Percentiles rank a stretch among this genome's conserved stretches.
Conservation (phyloP, 1,140 invertebrate genomes). For the Apolygus lucorum region DNA sequence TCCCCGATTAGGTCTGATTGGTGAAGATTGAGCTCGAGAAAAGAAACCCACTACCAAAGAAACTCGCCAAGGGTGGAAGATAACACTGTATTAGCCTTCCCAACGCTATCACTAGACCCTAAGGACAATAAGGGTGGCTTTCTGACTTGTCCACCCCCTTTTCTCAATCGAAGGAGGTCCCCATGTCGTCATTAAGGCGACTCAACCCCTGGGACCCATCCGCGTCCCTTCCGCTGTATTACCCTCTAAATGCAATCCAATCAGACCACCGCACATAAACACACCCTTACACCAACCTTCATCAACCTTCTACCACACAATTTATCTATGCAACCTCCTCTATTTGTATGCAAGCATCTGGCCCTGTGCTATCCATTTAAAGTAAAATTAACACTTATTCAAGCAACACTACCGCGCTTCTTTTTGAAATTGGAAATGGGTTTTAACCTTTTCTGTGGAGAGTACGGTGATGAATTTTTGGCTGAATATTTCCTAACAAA, state of each 20-base stretch:
- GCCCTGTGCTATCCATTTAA: too few relatives aligned
- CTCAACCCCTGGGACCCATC: slow-evolving; percentile 2
- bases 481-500: too few relatives aligned
- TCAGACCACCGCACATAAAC: slow-evolving; percentile 16
- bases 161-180: neutral
- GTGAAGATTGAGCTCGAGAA: too few relatives aligned
- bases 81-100: neutral
- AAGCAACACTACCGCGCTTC: too few relatives aligned
- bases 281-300: slow-evolving; percentile 8
- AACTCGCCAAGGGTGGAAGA: neutral
- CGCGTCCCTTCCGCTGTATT: slow-evolving; percentile 5
- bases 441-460: too few relatives aligned
- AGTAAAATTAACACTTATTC: too few relatives aligned
- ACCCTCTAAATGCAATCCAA: slow-evolving; percentile 15
- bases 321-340: neutral
- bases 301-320: neutral
- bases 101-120: slow-evolving; percentile 1
- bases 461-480: too few relatives aligned
- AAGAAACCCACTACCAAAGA: too few relatives aligned
- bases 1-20: too few relatives aligned
- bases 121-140: slow-evolving; percentile 10
- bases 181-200: slow-evolving; percentile 16
- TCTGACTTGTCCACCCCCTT: slow-evolving; percentile 5
- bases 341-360: neutral
- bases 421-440: too few relatives aligned